These are phyloP conservation scores for Doryteuthis pealeii DNA, from an alignment of 1,140 invertebrate genomes.

Conservation along the genomic window DNA sequence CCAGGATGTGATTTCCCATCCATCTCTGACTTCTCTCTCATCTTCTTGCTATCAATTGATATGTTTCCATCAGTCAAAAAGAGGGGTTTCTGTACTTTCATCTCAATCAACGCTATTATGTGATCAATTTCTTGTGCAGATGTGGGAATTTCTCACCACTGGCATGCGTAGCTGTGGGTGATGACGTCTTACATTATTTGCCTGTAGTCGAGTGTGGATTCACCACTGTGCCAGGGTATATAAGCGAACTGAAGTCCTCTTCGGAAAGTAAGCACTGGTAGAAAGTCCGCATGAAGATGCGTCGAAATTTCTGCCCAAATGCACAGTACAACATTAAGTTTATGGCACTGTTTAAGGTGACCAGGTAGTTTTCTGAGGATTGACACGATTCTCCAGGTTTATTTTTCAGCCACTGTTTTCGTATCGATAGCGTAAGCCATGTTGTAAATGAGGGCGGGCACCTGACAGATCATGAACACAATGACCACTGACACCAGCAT, in stretches of 20 bases:
- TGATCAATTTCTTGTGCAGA: too few species aligned
- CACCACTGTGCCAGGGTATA: slow-evolving; percentile 34
- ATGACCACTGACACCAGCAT: slow-evolving; percentile 93
- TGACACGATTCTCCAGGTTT: slow-evolving; percentile 47
- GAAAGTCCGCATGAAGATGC: slow-evolving; percentile 84
- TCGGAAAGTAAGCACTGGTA: slow-evolving; percentile 61
- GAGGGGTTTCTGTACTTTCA: slow-evolving; percentile 6
- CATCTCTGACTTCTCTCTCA: too few species aligned
- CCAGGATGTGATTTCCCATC: too few species aligned
- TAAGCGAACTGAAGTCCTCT: slow-evolving; percentile 45
- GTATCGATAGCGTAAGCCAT: slow-evolving; percentile 62
- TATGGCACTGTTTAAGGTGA: slow-evolving; percentile 94
- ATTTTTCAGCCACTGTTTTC: slow-evolving; percentile 21
- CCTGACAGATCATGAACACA: slow-evolving; percentile 90
- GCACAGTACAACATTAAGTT: slow-evolving; percentile 98
- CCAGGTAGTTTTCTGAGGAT: slow-evolving; percentile 76
- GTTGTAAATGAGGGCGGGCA: slow-evolving; percentile 86
- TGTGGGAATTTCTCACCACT: too few species aligned
- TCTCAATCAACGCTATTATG: too few species aligned
- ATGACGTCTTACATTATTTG: slow-evolving; percentile 22
- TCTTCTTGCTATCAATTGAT: too few species aligned
- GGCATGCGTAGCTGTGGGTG: slow-evolving; percentile 25
- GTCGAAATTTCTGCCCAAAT: slow-evolving; percentile 94
- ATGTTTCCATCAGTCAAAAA: too few species aligned
- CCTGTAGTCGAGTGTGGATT: slow-evolving; percentile 14